Percentiles rank a stretch among this genome's conserved stretches.
Conservation (phyloP, 2,113 vertebrate species). For the Meleagris gallopavo region DNA sequence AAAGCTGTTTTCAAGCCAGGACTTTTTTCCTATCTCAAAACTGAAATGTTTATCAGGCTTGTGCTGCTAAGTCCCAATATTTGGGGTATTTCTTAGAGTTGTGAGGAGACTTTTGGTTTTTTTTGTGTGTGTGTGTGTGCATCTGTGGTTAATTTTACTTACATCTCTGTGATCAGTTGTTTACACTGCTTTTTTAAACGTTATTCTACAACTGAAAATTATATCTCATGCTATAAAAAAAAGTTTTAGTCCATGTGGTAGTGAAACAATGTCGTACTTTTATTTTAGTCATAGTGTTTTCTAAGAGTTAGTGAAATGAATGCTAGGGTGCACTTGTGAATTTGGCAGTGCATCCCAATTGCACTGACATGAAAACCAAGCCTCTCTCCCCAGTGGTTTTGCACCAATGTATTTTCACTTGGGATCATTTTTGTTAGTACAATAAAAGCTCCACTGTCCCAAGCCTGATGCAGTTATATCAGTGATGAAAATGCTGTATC, state of each 20-base stretch:
- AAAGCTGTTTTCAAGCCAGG: slow-evolving; percentile 29
- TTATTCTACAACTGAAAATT: slow-evolving; percentile 13
- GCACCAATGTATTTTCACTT: neutral
- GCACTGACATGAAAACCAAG: neutral
- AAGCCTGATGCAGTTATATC: neutral
- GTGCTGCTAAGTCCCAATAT: slow-evolving; percentile 9
- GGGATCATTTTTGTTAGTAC: neutral
- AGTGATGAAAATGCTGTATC: neutral
- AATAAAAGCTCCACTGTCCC: neutral
- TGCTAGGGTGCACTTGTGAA: neutral
- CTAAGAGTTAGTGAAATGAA: neutral
- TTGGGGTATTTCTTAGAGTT: slow-evolving; percentile 1
- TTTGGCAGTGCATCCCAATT: neutral
- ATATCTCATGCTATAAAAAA: neutral
- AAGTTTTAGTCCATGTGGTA: neutral
- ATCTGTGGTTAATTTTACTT: neutral
- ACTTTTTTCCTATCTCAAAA: neutral
- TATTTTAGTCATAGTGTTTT: slow-evolving; percentile 2
- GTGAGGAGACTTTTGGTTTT: neutral
- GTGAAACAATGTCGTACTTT: neutral
- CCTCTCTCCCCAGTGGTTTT: neutral
- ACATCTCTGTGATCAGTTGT: neutral
- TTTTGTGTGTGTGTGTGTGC: neutral
- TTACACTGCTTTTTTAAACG: slow-evolving; percentile 3
- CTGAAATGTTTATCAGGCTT: slow-evolving; percentile 21